Percentiles rank a stretch among this genome's conserved stretches.
These are phyloP conservation scores for Saguinus oedipus DNA, from an alignment of 2,797 vertebrate genomes.

Conservation along the genomic window DNA sequence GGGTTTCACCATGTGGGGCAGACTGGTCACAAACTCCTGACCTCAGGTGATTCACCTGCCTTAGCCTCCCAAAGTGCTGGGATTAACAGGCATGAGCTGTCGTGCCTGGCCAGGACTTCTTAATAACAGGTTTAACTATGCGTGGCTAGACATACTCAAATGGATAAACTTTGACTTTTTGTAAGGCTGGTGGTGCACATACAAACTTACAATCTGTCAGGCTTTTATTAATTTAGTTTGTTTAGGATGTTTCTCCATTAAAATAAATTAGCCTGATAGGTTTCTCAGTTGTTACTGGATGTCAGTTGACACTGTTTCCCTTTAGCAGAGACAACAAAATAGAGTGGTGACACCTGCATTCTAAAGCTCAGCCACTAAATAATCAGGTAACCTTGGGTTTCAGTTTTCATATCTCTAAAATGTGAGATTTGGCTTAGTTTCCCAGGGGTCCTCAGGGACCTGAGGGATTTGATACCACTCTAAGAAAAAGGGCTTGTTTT, in stretches of 20 bases:
- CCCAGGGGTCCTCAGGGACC: background rate
- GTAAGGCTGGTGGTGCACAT: background rate
- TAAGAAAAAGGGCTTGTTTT: constrained; percentile 16
- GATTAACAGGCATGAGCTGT: too few relatives aligned
- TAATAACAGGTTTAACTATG: background rate
- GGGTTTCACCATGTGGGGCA: too few relatives aligned
- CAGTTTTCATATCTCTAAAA: constrained; percentile 11
- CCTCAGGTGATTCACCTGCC: too few relatives aligned
- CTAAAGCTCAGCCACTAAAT: constrained; percentile 3
- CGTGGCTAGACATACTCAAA: background rate
- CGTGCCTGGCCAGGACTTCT: background rate
- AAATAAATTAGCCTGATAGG: background rate
- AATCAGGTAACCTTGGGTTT: constrained; percentile 22
- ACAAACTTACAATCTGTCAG: background rate
- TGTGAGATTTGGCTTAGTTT: background rate
- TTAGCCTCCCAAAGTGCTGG: too few relatives aligned
- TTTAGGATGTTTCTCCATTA: background rate
- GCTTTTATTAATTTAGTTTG: background rate
- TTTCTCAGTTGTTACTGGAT: background rate
- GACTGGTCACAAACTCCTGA: too few relatives aligned
- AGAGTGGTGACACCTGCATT: background rate
- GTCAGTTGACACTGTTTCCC: background rate
- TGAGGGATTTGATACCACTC: background rate
- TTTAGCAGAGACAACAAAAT: background rate
- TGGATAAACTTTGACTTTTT: background rate